Evolutionary conservation across 2,113 vertebrate species (phyloP).

Genomic region (Otolemur garnettii): DNA sequence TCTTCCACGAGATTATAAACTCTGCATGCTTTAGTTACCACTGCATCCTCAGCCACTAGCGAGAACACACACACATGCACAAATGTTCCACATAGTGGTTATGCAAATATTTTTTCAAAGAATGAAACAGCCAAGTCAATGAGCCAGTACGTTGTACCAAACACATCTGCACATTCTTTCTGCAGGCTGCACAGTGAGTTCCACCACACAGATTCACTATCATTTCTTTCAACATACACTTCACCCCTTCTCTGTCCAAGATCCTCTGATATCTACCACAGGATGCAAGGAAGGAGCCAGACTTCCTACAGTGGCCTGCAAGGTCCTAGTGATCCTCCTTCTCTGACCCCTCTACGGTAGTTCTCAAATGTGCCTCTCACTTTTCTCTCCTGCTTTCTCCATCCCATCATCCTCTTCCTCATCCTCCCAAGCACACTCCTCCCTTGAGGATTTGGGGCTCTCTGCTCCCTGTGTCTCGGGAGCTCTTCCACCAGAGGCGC

Average conservation of each 20-base stretch:
- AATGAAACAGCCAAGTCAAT: not conserved
- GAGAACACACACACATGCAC: no score
- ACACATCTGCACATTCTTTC: not conserved
- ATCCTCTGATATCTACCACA: not conserved
- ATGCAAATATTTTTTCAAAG: not conserved
- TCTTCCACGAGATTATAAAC: not conserved
- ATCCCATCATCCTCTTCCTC: fast-evolving
- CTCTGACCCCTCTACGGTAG: fast-evolving
- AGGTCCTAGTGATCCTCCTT: fast-evolving
- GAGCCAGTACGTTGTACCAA: not conserved
- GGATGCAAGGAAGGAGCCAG: not conserved
- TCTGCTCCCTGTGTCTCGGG: not conserved
- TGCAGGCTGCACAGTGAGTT: fast-evolving
- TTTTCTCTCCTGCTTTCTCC: not conserved
- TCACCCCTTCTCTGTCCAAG: not conserved
- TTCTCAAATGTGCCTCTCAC: fast-evolving
- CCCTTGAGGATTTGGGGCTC: not conserved
- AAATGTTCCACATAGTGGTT: no score
- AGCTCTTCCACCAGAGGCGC: not conserved
- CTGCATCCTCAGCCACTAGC: fast-evolving
- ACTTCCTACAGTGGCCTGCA: fast-evolving
- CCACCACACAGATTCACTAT: fast-evolving
- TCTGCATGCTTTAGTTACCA: fast-evolving
- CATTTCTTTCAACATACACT: fast-evolving
- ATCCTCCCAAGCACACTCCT: fast-evolving